A percentile compares a stretch with the other conserved stretches of the same genome.
phyloP scores from a whole-genome alignment of 1,140 invertebrate genomes.

The Heliconius congener region DNA sequence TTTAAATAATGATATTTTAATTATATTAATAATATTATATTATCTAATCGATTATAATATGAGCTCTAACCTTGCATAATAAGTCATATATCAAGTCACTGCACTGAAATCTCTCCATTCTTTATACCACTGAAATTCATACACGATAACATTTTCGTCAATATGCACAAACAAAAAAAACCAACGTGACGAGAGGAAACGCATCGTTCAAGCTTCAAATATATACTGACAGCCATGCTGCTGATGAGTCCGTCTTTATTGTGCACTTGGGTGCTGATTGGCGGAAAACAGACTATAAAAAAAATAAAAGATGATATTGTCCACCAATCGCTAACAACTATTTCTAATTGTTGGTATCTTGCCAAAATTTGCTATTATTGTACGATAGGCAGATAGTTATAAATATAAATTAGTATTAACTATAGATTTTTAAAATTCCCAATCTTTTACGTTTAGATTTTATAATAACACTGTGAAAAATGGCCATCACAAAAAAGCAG shows the following conservation, averaged over 20 bases:
- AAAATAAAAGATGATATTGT: constrained; percentile 57
- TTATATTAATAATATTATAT: neutral
- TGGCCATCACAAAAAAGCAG: neutral
- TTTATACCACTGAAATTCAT: constrained; percentile 70
- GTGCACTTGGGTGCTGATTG: constrained; percentile 84
- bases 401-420: constrained; percentile 13
- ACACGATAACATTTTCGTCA: constrained; percentile 78
- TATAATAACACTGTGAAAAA: neutral
- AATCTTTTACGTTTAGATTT: neutral
- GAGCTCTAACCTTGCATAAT: constrained; percentile 64
- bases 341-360: constrained; percentile 59
- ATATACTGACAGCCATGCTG: constrained; percentile 94
- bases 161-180: constrained; percentile 80
- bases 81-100: constrained; percentile 76
- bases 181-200: constrained; percentile 86
- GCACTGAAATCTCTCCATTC: constrained; percentile 72
- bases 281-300: constrained; percentile 64
- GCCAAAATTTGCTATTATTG: constrained; percentile 47
- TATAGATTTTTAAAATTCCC: neutral
- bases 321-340: constrained; percentile 63
- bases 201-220: constrained; percentile 90
- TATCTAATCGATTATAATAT: neutral
- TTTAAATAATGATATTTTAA: constrained; percentile 15
- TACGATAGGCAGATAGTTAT: neutral
- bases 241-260: constrained; percentile 89